Conservation (phyloP, 2,888 invertebrate genomes). For the Caenorhabditis wallacei region DNA sequence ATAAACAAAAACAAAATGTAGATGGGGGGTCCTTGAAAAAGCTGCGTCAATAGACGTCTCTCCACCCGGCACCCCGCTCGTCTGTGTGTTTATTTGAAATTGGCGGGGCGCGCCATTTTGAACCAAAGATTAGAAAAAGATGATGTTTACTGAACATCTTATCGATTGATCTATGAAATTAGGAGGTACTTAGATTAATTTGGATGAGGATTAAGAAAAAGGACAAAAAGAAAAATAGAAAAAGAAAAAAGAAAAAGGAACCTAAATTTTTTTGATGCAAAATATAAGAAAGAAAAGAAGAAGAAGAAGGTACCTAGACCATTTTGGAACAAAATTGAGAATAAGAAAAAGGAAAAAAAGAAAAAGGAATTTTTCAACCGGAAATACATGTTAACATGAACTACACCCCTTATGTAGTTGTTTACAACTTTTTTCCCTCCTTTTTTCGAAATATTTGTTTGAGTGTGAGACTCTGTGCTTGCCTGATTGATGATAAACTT, state of each 20-base stretch:
- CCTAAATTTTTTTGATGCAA: too few relatives aligned
- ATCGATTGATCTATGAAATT: neutral
- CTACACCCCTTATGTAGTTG: neutral
- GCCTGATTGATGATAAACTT: conserved; percentile 19
- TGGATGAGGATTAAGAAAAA: too few relatives aligned
- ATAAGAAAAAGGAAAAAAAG: too few relatives aligned
- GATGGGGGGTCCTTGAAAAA: conserved; percentile 12
- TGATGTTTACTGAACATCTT: neutral
- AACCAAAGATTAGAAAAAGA: neutral
- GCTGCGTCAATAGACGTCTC: conserved; percentile 47
- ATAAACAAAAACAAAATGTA: conserved; percentile 52
- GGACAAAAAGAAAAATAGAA: too few relatives aligned
- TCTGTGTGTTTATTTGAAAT: conserved; percentile 46
- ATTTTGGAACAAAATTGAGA: too few relatives aligned
- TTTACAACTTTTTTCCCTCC: neutral
- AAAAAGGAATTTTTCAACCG: too few relatives aligned
- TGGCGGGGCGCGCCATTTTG: conserved; percentile 2
- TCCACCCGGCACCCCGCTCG: neutral
- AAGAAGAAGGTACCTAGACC: too few relatives aligned
- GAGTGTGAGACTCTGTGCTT: neutral
- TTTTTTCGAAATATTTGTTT: neutral
- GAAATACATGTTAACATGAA: too few relatives aligned
- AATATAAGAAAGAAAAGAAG: too few relatives aligned
- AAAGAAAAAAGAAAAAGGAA: too few relatives aligned
- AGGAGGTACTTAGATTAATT: neutral